These are phyloP conservation scores for Oreochromis spilurus DNA, from an alignment of 2,113 vertebrate species.

Conservation along the genomic window DNA sequence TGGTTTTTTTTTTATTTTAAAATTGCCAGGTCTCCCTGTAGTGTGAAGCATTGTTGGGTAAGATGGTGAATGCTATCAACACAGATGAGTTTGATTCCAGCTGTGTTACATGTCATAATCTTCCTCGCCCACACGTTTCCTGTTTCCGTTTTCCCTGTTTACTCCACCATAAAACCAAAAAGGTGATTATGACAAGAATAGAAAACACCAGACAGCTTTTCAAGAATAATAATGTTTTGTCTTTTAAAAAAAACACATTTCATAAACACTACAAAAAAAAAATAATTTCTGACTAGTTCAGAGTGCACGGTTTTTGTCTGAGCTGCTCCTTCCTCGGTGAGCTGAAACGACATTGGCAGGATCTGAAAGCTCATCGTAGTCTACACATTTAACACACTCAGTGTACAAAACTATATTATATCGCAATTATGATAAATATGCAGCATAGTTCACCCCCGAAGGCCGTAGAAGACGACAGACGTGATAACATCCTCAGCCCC, in stretches of 20 bases:
- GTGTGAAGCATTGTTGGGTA: not conserved
- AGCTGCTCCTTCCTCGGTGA: not conserved
- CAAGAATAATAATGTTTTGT: not conserved
- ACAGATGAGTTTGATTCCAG: not conserved
- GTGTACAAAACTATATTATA: not conserved
- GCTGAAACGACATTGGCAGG: not conserved
- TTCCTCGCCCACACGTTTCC: not conserved
- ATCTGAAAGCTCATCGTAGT: not conserved
- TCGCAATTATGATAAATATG: not conserved
- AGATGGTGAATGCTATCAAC: not conserved
- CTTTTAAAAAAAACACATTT: not conserved
- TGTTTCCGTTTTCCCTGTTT: not conserved
- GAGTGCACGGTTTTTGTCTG: not conserved
- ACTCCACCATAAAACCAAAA: not conserved
- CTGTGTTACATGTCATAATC: not conserved
- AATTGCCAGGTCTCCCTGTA: not conserved
- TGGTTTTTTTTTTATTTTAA: fast-evolving
- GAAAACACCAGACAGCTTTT: not conserved
- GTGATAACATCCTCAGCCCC: not conserved
- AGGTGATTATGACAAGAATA: not conserved
- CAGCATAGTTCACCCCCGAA: not conserved
- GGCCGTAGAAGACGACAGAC: no score
- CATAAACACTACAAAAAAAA: not conserved
- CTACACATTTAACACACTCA: not conserved
- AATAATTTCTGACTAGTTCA: not conserved